These are phyloP conservation scores for Forbesichthys papilliferus DNA, from an alignment of 2,113 vertebrate species.

Conservation along the genomic window DNA sequence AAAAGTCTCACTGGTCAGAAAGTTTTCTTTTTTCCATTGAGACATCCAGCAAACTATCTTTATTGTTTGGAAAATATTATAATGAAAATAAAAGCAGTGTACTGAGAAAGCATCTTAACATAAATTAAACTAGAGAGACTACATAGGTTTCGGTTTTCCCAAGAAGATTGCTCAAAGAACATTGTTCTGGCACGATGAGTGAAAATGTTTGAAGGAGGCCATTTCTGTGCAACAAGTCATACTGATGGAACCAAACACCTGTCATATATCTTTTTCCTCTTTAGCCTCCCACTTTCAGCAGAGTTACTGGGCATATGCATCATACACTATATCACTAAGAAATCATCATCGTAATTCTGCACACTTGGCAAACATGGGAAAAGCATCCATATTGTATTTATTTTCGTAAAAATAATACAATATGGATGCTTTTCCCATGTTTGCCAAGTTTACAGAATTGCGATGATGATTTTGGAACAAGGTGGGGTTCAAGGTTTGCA, in stretches of 20 bases:
- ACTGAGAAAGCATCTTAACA: conserved; percentile 8
- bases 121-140: conserved; percentile 20
- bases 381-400: too few relatives aligned
- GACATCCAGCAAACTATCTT: conserved; percentile 44
- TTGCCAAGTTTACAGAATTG: too few relatives aligned
- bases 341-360: too few relatives aligned
- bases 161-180: conserved; percentile 2
- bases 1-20: conserved; percentile 52
- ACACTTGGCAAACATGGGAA: too few relatives aligned
- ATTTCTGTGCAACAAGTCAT: conserved; percentile 12
- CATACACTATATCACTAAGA: conserved; percentile 15
- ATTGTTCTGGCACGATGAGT: conserved; percentile 18
- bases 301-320: conserved; percentile 33
- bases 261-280: conserved; percentile 19
- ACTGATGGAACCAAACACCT: conserved; percentile 29
- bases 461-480: too few relatives aligned
- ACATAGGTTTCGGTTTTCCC: conserved; percentile 16
- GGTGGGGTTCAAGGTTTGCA: conserved; percentile 31
- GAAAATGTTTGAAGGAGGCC: conserved; percentile 3
- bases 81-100: conserved; percentile 44
- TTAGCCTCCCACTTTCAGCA: conserved; percentile 19
- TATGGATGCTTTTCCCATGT: too few relatives aligned
- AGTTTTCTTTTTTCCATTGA: conserved; percentile 34
- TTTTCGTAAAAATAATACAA: too few relatives aligned
- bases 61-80: conserved; percentile 46